Conservation (phyloP, 2,888 invertebrate species). For the Biston stratarius region DNA sequence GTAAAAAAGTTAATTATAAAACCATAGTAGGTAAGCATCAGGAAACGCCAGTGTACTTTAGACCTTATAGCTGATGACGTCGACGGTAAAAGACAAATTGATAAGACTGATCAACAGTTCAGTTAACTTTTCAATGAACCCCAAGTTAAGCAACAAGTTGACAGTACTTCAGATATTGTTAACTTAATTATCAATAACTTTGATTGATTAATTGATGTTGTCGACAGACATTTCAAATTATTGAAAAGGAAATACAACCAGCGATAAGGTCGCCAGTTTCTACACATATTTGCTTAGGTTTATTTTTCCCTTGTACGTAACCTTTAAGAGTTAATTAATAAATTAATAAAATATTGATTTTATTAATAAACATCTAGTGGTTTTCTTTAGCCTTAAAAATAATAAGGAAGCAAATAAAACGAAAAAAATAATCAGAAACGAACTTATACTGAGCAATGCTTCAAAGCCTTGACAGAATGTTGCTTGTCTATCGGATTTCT, state of each 20-base stretch:
- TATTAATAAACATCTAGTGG: no score
- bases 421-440: no score
- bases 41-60: background rate
- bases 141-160: slow-evolving; percentile 17
- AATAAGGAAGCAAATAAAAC: no score
- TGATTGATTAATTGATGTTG: slow-evolving; percentile 5
- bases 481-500: no score
- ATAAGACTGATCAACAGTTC: background rate
- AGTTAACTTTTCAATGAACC: background rate
- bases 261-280: no score
- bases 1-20: background rate
- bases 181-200: slow-evolving; percentile 20
- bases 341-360: no score
- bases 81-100: slow-evolving; percentile 1
- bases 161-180: slow-evolving; percentile 18
- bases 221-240: slow-evolving; percentile 2
- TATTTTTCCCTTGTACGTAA: no score
- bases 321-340: no score
- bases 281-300: no score
- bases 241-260: background rate
- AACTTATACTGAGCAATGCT: no score
- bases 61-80: background rate
- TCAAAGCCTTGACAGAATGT: no score
- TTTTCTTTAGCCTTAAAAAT: no score
- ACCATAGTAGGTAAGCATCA: background rate